Evolutionary conservation across 2,888 invertebrate species (phyloP).

Genomic region (Heteropelma amictum): DNA sequence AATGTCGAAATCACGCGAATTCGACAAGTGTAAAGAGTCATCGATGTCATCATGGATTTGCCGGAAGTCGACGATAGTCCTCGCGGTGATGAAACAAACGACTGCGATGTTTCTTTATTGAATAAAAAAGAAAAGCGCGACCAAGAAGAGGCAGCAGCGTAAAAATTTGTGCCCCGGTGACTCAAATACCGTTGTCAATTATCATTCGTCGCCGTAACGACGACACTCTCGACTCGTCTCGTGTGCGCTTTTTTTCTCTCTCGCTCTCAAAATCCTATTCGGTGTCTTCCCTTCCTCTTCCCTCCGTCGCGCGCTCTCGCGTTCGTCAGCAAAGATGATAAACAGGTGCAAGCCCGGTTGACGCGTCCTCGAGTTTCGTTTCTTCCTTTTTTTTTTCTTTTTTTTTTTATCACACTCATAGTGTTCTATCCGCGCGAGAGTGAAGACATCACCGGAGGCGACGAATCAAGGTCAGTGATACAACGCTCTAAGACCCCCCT

Average conservation of each 20-base stretch:
- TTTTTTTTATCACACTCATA: neutral
- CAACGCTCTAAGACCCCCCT: conserved; percentile 26
- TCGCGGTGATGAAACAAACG: neutral
- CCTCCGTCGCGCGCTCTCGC: conserved; percentile 19
- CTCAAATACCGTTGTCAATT: neutral
- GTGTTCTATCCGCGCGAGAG: neutral
- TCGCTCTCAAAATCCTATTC: neutral
- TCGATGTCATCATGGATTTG: neutral
- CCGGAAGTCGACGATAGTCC: neutral
- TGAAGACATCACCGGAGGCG: conserved; percentile 44
- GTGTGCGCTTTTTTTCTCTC: neutral
- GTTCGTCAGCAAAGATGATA: conserved; percentile 46
- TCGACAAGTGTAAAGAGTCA: neutral
- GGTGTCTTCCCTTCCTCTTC: conserved; percentile 30
- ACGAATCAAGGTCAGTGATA: conserved; percentile 53
- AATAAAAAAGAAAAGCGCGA: neutral
- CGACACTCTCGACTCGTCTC: neutral
- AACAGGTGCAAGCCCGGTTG: conserved; percentile 61
- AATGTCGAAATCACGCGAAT: too few relatives aligned
- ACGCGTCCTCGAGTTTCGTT: conserved; percentile 11
- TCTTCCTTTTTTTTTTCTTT: conserved; percentile 2
- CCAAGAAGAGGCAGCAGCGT: too few relatives aligned
- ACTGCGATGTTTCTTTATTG: conserved; percentile 9
- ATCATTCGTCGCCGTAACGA: neutral
- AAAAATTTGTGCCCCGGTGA: neutral